phyloP scores from a whole-genome alignment of 2,888 invertebrate species.

The Idaea straminata region DNA sequence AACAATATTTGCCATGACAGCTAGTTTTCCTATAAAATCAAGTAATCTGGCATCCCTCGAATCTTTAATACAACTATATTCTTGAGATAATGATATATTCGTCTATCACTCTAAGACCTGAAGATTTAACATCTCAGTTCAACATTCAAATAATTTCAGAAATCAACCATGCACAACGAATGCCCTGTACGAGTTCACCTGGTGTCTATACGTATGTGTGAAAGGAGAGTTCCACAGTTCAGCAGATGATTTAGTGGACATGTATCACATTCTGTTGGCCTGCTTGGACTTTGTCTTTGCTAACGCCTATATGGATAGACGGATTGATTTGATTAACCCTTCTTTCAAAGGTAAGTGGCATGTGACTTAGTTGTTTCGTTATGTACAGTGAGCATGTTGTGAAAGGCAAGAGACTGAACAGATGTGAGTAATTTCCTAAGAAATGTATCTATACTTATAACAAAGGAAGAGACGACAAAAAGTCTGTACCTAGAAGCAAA shows the following conservation, averaged over 20 bases:
- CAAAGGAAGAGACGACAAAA: too few relatives aligned
- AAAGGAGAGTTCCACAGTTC: slow-evolving; percentile 92
- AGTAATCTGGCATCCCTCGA: too few relatives aligned
- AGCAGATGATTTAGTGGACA: slow-evolving; percentile 95
- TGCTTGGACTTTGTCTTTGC: slow-evolving; percentile 94
- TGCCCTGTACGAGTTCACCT: slow-evolving; percentile 94
- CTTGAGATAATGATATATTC: too few relatives aligned
- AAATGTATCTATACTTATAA: too few relatives aligned
- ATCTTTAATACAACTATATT: too few relatives aligned
- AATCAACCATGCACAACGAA: slow-evolving; percentile 88
- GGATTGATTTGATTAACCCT: slow-evolving; percentile 92
- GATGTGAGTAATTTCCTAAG: too few relatives aligned
- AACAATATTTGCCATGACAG: too few relatives aligned
- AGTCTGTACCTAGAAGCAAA: too few relatives aligned
- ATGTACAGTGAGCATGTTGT: neutral
- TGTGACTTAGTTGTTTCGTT: neutral
- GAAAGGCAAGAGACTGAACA: neutral
- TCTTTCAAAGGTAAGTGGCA: slow-evolving; percentile 84
- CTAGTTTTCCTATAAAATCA: too few relatives aligned
- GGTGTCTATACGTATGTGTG: slow-evolving; percentile 95
- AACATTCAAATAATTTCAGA: slow-evolving; percentile 75
- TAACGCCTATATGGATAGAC: slow-evolving; percentile 89
- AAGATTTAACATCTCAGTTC: too few relatives aligned
- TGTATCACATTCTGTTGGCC: slow-evolving; percentile 93
- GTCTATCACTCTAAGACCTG: too few relatives aligned